phyloP scores from a whole-genome alignment of 2,888 invertebrate species.

The Chymomyza fuscimana region DNA sequence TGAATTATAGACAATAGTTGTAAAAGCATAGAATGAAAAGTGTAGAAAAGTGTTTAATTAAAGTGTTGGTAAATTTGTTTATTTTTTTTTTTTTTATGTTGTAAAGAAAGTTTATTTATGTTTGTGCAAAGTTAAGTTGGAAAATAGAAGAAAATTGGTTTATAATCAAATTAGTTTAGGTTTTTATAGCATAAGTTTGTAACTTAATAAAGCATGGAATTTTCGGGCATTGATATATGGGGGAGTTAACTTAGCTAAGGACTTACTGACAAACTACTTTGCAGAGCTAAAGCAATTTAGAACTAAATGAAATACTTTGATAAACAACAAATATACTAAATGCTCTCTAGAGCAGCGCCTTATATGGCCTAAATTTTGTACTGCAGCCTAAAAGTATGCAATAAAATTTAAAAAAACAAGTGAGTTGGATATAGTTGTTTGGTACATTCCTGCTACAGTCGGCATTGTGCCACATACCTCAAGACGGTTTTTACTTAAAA shows the following conservation, averaged over 20 bases:
- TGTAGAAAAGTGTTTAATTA: neutral
- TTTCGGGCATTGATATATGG: neutral
- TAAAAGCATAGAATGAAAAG: neutral
- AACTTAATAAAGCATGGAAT: constrained; percentile 11
- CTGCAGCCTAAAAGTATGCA: constrained; percentile 52
- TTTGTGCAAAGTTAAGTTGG: constrained; percentile 54
- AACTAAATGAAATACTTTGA: neutral
- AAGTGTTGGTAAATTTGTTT: constrained; percentile 16
- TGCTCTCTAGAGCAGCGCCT: too few relatives aligned
- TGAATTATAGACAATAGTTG: neutral
- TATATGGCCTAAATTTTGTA: neutral
- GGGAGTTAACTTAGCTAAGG: constrained; percentile 9
- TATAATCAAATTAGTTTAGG: constrained; percentile 50
- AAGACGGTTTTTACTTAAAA: too few relatives aligned
- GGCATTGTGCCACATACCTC: too few relatives aligned
- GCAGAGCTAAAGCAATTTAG: constrained; percentile 4
- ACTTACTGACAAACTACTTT: constrained; percentile 70
- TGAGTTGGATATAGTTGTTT: too few relatives aligned
- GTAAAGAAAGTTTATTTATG: constrained; percentile 19
- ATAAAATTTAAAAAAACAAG: neutral
- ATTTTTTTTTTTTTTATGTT: constrained; percentile 26
- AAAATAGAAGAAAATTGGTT: constrained; percentile 64
- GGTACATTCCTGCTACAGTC: too few relatives aligned
- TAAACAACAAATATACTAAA: neutral
- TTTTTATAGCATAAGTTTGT: constrained; percentile 5